Evolutionary conservation across 2,888 invertebrate species (phyloP).

Genomic region (Marronus borbonicus): DNA sequence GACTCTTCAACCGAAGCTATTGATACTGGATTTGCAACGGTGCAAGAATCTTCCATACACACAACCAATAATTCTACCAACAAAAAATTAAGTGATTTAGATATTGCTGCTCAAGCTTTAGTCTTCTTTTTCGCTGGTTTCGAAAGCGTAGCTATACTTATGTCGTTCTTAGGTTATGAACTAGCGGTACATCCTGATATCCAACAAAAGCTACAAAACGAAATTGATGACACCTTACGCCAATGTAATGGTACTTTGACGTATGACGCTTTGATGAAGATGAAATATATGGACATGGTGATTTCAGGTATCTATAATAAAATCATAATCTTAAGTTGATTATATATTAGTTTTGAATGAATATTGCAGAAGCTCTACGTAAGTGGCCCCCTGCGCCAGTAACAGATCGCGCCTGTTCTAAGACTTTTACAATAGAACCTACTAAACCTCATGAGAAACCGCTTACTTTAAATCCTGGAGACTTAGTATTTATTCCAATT

Average conservation of each 20-base stretch:
- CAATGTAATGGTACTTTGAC: slow-evolving; percentile 66
- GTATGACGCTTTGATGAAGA: slow-evolving; percentile 71
- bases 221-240: slow-evolving; percentile 70
- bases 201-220: slow-evolving; percentile 73
- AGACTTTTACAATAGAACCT: slow-evolving; percentile 69
- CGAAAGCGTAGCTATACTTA: slow-evolving; percentile 70
- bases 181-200: slow-evolving; percentile 75
- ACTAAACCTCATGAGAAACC: slow-evolving; percentile 54
- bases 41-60: slow-evolving; percentile 51
- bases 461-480: slow-evolving; percentile 60
- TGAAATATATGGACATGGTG: slow-evolving; percentile 76
- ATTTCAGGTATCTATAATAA: slow-evolving; percentile 68
- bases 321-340: background rate
- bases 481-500: slow-evolving; percentile 65
- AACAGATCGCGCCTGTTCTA: slow-evolving; percentile 67
- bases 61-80: background rate
- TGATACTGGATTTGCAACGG: slow-evolving; percentile 50
- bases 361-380: slow-evolving; percentile 58
- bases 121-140: slow-evolving; percentile 74
- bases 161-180: slow-evolving; percentile 74
- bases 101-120: slow-evolving; percentile 74
- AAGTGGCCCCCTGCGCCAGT: slow-evolving; percentile 62
- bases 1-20: slow-evolving; percentile 56
- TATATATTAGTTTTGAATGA: background rate
- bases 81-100: slow-evolving; percentile 64